Conservation (phyloP, 2,888 invertebrate species). For the Alcis repandata region DNA sequence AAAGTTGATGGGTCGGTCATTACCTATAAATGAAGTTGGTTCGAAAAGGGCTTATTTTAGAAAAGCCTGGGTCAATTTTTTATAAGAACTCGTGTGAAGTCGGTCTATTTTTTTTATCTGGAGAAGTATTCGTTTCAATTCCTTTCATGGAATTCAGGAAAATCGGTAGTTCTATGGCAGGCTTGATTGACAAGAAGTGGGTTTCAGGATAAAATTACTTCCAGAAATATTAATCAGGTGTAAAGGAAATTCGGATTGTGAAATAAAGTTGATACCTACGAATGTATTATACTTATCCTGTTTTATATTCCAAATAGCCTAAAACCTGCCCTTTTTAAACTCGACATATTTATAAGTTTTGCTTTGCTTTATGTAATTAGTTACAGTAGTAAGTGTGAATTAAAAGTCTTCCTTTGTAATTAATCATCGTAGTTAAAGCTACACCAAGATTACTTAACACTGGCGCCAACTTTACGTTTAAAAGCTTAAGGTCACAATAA, state of each 20-base stretch:
- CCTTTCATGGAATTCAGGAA: conserved; percentile 5
- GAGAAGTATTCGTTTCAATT: conserved; percentile 19
- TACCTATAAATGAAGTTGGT: conserved; percentile 47
- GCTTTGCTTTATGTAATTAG: too few species aligned
- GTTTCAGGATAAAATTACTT: neutral
- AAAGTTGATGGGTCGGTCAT: conserved; percentile 46
- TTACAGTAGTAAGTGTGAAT: too few species aligned
- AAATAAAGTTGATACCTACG: too few species aligned
- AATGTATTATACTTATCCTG: too few species aligned
- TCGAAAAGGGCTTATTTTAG: conserved; percentile 43
- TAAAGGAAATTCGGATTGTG: too few species aligned
- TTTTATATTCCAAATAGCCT: too few species aligned
- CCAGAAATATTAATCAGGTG: too few species aligned
- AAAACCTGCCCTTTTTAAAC: too few species aligned
- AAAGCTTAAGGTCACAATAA: conserved; percentile 14
- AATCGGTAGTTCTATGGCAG: neutral
- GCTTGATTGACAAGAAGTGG: conserved; percentile 9
- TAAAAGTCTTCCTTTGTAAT: too few species aligned
- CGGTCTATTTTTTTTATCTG: conserved; percentile 29
- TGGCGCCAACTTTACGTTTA: conserved; percentile 3
- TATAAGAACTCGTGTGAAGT: conserved; percentile 28
- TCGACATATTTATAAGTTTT: too few species aligned
- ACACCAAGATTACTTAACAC: neutral
- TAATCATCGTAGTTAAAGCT: neutral
- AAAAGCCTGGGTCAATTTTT: conserved; percentile 36